Base-by-base conservation (phyloP, 2,113 vertebrate genomes). In the Sebastes fasciatus region DNA sequence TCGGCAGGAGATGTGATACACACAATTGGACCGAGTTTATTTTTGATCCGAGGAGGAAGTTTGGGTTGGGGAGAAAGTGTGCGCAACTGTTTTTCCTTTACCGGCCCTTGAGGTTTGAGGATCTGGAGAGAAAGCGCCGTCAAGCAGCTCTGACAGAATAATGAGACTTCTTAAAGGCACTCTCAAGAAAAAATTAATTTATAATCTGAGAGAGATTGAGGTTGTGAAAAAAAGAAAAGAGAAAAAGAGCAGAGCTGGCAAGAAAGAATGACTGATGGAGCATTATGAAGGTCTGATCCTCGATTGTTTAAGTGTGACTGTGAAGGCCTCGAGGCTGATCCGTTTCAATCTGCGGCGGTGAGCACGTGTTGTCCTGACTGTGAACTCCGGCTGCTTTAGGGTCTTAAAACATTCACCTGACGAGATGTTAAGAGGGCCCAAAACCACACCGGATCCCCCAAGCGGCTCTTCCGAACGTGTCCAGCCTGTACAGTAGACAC, bases 11-110 rank as follows among this genome's bases (percentile, higher is more conserved):
- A 77, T 81, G 82, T 3, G 87, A 91, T 8, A 73, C 77, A 74
- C 85, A 86, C 89, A 63, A 81, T 82, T 71, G 74, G 77, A 64
- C 2, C 0, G 26, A 62, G 89, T 93, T 93, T 90, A 81, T 92
- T 94, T 92, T 91, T 77, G 75, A 83, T 80, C 74, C 5, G 21
- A 60, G 48, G 76, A 86, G 80, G 83, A 91, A 76, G 82, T 92
- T 92, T 86, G 73, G 61, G 16, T 88, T 86, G 3, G 49, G 63
- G 83, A 84, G 72, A 90, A 90, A 92, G 76, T 79, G 75, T 64
- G 79, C 72, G 54, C 67, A 70, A 88, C 74, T 67, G 49, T 90
- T 91, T 86, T 84, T 63, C 61, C 7, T 85, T 76, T 9, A 78
- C 21, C 17, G 68, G 58, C 82, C 72, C 62, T 68, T 74, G 66